Conservation (phyloP, 2,797 vertebrate species). For the Champsocephalus gunnari region DNA sequence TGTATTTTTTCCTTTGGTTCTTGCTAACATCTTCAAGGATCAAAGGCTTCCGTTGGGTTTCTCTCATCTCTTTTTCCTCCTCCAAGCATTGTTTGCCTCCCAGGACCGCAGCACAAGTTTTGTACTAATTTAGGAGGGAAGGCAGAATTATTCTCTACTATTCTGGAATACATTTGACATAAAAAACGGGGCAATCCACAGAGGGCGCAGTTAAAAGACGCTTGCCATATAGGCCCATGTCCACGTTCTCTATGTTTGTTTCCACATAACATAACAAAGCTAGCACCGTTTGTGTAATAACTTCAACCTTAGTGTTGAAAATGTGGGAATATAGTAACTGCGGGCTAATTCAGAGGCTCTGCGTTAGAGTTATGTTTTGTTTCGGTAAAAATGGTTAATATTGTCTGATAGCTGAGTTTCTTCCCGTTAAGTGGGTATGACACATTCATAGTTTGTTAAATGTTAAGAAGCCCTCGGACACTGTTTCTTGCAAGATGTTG, state of each 20-base stretch:
- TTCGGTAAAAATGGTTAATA: too few species aligned
- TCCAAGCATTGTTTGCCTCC: conserved; percentile 83
- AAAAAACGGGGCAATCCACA: conserved; percentile 71
- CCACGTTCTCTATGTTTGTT: conserved; percentile 24
- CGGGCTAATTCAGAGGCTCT: too few species aligned
- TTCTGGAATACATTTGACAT: conserved; percentile 82
- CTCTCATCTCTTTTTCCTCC: conserved; percentile 79
- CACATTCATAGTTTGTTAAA: too few species aligned
- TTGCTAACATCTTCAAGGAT: conserved; percentile 82
- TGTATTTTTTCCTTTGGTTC: conserved; percentile 57
- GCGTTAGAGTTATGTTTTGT: too few species aligned
- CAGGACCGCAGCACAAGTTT: conserved; percentile 77
- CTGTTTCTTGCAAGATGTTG: too few species aligned
- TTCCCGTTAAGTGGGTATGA: too few species aligned
- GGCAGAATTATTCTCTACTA: conserved; percentile 70
- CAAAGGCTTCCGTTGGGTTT: conserved; percentile 82
- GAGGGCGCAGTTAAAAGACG: conserved; percentile 73
- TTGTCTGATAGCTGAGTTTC: too few species aligned
- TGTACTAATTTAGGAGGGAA: conserved; percentile 63
- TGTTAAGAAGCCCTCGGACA: too few species aligned
- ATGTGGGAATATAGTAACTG: too few species aligned
- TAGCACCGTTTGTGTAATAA: too few species aligned
- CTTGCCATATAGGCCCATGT: conserved; percentile 57
- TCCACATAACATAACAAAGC: conserved; percentile 10
- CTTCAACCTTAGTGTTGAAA: too few species aligned